Evolutionary conservation across 2,888 invertebrate species (phyloP), one percentile per base, ranked within the genome.

Genomic region (Dendrolimus houi): DNA sequence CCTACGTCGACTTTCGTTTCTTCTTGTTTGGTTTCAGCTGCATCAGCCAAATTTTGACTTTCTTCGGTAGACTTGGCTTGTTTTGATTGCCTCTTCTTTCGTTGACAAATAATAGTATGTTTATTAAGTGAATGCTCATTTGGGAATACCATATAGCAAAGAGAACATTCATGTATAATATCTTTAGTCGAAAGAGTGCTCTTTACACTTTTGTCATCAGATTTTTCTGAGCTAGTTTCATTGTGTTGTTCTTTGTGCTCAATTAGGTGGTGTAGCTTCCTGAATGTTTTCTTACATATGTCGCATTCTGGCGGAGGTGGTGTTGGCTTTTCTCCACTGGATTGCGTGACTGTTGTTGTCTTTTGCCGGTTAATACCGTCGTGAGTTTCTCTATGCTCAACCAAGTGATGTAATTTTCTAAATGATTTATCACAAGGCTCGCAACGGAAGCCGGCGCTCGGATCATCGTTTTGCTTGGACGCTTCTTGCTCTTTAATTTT

Each of bases 61-160:
- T 47, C 12, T 55, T 63, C 62, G 54, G 62, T 61, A 10, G 68
- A 62, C 56, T 78, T 74, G 7, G 67, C 62, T 55, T 74, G 77
- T 61, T 83, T 85, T 1, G 85, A 79, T 62, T 87, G 85, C 14
- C 79, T 79, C 68, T 86, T 90, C 66, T 91, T 91, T 63, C 81
- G 81, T 62, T 82, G 80, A 67, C 91, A 91, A 62, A 80, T 76
- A 8, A 80, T 67, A 1, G 81, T 77, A 58, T 91, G 91, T 65
- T 89, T 91, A 57, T 77, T 90, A 9, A 91, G 67, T 0, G 91
- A 90, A 69, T 90, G 89, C 58, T 90, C 91, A 62, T 91, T 91
- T 9, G 91, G 91, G 67, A 91, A 91, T 1, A 91, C 91, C 91
- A 91, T 91, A 62, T 91, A 91, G 64, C 91, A 91, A 13, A 88